These are phyloP conservation scores for Lampris incognitus DNA, from an alignment of 2,113 vertebrate genomes.

Conservation along the genomic window DNA sequence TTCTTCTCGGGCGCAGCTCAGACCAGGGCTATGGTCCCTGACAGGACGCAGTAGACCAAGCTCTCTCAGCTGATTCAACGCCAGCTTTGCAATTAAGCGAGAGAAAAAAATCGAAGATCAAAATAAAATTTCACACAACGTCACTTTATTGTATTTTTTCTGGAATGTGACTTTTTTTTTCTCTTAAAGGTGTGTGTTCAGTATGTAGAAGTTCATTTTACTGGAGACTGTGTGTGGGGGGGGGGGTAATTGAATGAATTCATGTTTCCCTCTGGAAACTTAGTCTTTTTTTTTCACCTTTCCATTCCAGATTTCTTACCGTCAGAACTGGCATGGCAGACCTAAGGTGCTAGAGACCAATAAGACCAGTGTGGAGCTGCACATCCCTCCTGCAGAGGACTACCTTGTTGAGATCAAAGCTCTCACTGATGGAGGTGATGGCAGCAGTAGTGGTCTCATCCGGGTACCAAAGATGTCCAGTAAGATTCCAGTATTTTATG, in stretches of 20 bases:
- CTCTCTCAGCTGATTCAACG: too few relatives aligned
- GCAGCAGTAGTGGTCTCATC: conserved; percentile 90
- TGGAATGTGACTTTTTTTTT: too few relatives aligned
- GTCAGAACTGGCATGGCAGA: conserved; percentile 85
- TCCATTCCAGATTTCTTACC: conserved; percentile 84
- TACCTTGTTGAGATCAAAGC: conserved; percentile 91
- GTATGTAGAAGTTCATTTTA: neutral
- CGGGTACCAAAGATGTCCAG: conserved; percentile 91
- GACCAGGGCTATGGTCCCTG: too few relatives aligned
- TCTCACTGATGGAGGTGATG: conserved; percentile 88
- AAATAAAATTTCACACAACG: too few relatives aligned
- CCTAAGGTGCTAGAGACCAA: conserved; percentile 88
- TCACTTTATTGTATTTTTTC: neutral
- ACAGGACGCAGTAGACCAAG: too few relatives aligned
- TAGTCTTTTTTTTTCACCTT: neutral
- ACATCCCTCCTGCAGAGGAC: conserved; percentile 88
- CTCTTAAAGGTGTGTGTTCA: too few relatives aligned
- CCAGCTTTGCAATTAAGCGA: too few relatives aligned
- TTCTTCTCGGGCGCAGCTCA: too few relatives aligned
- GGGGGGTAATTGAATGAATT: neutral
- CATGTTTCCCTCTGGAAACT: neutral
- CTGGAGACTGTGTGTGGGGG: neutral
- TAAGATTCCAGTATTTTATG: conserved; percentile 68
- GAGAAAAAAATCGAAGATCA: too few relatives aligned
- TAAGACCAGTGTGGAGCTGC: conserved; percentile 88